phyloP scores from a whole-genome alignment of 1,140 invertebrate species.

The Trichonephila inaurata region DNA sequence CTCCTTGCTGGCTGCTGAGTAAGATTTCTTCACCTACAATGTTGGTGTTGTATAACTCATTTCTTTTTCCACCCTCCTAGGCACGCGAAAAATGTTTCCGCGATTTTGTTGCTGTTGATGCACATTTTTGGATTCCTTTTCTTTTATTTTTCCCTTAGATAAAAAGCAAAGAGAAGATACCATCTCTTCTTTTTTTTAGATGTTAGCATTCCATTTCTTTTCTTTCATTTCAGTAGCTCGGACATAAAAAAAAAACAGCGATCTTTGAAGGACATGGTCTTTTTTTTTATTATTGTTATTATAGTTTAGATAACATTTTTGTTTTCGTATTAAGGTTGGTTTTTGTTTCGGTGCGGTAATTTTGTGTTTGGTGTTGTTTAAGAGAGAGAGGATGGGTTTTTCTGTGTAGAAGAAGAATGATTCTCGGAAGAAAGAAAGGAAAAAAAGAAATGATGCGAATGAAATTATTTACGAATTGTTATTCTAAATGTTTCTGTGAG shows the following conservation, averaged over 20 bases:
- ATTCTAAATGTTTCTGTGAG: no score
- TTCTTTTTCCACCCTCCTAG: conserved; percentile 39
- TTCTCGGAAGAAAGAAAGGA: background rate
- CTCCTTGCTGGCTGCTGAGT: background rate
- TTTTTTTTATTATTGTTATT: background rate
- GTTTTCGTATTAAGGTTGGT: background rate
- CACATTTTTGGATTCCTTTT: background rate
- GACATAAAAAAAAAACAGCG: background rate
- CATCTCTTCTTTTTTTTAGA: background rate
- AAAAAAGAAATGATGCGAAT: background rate
- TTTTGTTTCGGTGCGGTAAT: background rate
- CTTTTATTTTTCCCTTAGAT: background rate
- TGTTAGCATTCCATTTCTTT: conserved; percentile 10
- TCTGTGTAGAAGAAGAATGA: background rate
- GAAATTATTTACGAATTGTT: no score
- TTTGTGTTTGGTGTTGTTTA: background rate
- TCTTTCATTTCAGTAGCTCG: background rate
- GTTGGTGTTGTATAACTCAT: conserved; percentile 53
- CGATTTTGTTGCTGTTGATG: conserved; percentile 36
- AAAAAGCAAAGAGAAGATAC: conserved; percentile 17
- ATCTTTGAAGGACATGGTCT: background rate
- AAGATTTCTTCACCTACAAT: conserved; percentile 56
- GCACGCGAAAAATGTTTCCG: conserved; percentile 53
- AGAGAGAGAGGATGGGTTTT: background rate
- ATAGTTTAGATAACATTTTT: background rate